Conservation (phyloP, 2,113 vertebrate species). For the Laterallus jamaicensis region DNA sequence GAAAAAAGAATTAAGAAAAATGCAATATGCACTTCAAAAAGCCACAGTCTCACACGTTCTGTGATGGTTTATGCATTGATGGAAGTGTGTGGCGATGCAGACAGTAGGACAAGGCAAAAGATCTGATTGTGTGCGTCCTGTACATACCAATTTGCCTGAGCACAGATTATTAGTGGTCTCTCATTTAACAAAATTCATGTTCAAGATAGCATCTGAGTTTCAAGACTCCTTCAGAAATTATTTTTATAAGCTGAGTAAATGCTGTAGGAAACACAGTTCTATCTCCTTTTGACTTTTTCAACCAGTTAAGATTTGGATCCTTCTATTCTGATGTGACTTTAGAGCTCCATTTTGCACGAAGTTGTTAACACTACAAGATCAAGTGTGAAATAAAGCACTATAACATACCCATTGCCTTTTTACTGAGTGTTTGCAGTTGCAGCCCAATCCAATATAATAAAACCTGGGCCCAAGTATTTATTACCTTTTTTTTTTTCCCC, state of each 20-base stretch:
- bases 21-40: neutral
- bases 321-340: neutral
- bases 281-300: neutral
- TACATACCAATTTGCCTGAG: neutral
- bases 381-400: neutral
- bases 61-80: neutral
- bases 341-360: neutral
- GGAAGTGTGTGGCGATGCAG: neutral
- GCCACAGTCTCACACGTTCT: accelerated
- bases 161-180: neutral
- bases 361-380: neutral
- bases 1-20: neutral
- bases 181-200: neutral
- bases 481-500: accelerated
- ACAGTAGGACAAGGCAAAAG: neutral
- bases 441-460: neutral
- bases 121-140: neutral
- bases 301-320: neutral
- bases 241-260: neutral
- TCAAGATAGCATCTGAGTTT: neutral
- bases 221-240: neutral
- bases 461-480: neutral
- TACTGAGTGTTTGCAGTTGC: neutral
- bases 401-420: neutral
- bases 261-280: neutral